Base-by-base conservation (phyloP, 2,888 invertebrate genomes). In the Argyresthia albistria region DNA sequence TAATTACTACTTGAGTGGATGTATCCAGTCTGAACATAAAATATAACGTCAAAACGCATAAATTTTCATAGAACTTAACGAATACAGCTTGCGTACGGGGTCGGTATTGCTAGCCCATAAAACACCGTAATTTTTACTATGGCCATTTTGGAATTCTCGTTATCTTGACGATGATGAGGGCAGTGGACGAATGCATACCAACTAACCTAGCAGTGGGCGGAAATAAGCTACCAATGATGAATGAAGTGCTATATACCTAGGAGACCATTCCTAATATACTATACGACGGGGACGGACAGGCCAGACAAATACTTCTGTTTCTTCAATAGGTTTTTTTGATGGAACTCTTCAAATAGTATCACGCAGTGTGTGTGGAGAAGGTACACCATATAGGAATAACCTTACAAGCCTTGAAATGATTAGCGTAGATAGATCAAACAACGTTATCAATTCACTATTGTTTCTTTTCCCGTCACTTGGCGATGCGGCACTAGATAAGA, bases 361-460 rank as follows among this genome's bases (percentile, higher is more conserved):
- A 1, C 14, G 9, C 15, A n/a, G 15, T 15, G 16, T 16, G 43
- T 4, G 45, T 39, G 1, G 39, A 10, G 15, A 45, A 15, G 45
- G 15, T 10, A 15, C 45, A 45, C 10, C 16, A 45, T 10, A 15
- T 35, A 47, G 35, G 25, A 25, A 25, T 25, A 6, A 25, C 47
- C 35, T 11, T 57, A 50, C 43, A 54, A 59, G 60, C 66, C 66
- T 70, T 70, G 65, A 56, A 57, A 58, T 62, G 67, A 69, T 65
- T 66, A 67, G 60, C 58, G 62, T 25, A 25, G 25, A 25, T 25
- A 25, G 3, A 64, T 68, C 67, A 70, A 73, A 71, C 65, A 72
- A 53, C 55, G 58, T 57, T 70, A 71, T 69, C 70, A 25, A 12
- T 8, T 14, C 12, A 15, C 15, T 62, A 50, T 54, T 55, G 57